phyloP scores from a whole-genome alignment of 2,888 invertebrate species.

The Perizoma flavofasciatum region DNA sequence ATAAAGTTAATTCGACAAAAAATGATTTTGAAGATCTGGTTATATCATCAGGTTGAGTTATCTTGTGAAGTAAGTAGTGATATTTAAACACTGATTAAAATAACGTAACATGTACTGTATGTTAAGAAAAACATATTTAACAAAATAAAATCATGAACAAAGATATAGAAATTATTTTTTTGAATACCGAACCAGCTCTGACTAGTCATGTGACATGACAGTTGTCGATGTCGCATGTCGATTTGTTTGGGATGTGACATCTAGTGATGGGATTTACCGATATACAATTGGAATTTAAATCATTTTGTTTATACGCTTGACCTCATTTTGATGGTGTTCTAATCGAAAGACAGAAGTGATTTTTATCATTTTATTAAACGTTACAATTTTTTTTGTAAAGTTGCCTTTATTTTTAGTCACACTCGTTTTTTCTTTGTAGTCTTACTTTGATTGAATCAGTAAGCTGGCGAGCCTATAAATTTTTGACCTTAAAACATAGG shows the following conservation, averaged over 20 bases:
- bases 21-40: constrained; percentile 45
- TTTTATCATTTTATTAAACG: constrained; percentile 3
- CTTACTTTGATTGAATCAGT: no score
- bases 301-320: constrained; percentile 25
- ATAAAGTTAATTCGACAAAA: constrained; percentile 49
- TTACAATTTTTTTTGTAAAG: no score
- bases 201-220: constrained; percentile 48
- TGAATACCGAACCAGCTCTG: constrained; percentile 26
- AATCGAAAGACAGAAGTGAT: constrained; percentile 15
- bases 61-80: constrained; percentile 17
- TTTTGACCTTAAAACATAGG: no score
- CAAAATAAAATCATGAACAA: no score
- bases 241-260: constrained; percentile 50
- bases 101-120: not conserved
- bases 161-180: constrained; percentile 1
- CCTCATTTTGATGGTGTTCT: constrained; percentile 27
- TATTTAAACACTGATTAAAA: constrained; percentile 20
- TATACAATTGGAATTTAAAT: constrained; percentile 39
- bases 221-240: constrained; percentile 50
- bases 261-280: constrained; percentile 48
- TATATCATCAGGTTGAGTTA: constrained; percentile 41
- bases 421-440: no score
- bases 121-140: no score
- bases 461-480: no score
- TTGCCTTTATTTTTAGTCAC: no score